Percentiles rank a stretch among this genome's conserved stretches.
Conservation (phyloP, 2,888 invertebrate species). For the Dorcus parallelipipedus region DNA sequence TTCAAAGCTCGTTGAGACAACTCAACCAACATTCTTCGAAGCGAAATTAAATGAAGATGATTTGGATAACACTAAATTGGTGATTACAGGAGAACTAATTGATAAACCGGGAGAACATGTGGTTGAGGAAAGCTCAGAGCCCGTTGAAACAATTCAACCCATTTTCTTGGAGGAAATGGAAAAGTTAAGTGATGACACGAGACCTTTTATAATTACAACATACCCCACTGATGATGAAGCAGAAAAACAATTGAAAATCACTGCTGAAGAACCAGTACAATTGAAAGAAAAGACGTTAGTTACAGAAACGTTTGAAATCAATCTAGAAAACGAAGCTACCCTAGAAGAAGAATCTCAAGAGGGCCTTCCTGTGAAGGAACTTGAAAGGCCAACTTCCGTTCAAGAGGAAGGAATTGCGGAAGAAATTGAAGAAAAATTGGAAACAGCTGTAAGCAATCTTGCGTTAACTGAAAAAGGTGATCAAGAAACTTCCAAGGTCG, state of each 20-base stretch:
- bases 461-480: too few species aligned
- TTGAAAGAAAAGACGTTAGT: background rate
- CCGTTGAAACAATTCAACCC: too few species aligned
- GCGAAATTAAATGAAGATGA: too few species aligned
- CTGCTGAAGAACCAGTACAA: constrained; percentile 5
- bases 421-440: background rate
- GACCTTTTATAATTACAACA: background rate
- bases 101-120: background rate
- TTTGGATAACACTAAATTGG: too few species aligned
- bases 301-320: background rate
- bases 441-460: too few species aligned
- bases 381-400: constrained; percentile 1
- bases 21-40: too few species aligned
- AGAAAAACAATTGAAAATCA: background rate
- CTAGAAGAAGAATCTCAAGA: background rate
- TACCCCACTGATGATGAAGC: background rate
- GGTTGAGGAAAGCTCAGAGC: too few species aligned
- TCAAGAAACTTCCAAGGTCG: too few species aligned
- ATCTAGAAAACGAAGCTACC: background rate
- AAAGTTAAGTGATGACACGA: too few species aligned
- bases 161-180: too few species aligned
- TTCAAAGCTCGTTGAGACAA: background rate
- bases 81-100: background rate
- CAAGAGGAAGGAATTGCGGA: background rate
- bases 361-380: background rate